phyloP scores from a whole-genome alignment of 1,140 invertebrate genomes.

The Habropoda laboriosa region DNA sequence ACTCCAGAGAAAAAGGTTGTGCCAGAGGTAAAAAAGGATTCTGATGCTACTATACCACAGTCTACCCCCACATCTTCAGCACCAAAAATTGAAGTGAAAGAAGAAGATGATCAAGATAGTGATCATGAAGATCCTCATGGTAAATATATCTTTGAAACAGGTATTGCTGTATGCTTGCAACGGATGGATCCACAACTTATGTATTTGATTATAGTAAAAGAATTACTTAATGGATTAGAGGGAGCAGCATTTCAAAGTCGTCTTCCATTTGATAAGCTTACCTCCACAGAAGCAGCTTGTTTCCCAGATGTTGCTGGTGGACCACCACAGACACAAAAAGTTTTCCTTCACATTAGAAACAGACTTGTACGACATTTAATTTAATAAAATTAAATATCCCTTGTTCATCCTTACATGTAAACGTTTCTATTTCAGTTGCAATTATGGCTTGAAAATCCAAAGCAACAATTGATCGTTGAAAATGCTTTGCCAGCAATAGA shows the following conservation, averaged over 20 bases:
- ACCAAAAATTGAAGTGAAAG: conserved; percentile 75
- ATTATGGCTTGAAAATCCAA: conserved; percentile 98
- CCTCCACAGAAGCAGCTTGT: conserved; percentile 94
- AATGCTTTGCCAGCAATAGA: conserved; percentile 92
- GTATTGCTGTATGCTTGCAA: not conserved
- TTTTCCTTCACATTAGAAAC: conserved; percentile 96
- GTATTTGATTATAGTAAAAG: conserved; percentile 75
- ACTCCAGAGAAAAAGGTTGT: conserved; percentile 80
- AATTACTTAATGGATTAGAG: conserved; percentile 87
- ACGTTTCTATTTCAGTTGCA: conserved; percentile 86
- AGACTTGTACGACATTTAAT: conserved; percentile 85
- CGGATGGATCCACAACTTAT: conserved; percentile 53
- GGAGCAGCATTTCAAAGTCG: conserved; percentile 96
- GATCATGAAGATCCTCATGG: conserved; percentile 80
- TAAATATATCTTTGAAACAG: conserved; percentile 45
- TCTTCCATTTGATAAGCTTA: conserved; percentile 97
- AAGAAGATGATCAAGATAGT: conserved; percentile 80
- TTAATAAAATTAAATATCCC: not conserved
- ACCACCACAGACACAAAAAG: conserved; percentile 91
- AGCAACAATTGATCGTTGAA: conserved; percentile 94
- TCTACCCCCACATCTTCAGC: conserved; percentile 63
- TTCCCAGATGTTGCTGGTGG: conserved; percentile 95
- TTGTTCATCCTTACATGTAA: not conserved
- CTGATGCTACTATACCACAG: conserved; percentile 64
- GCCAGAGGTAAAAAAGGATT: conserved; percentile 76